phyloP scores from a whole-genome alignment of 2,113 vertebrate genomes.

The Psittacus erithacus region DNA sequence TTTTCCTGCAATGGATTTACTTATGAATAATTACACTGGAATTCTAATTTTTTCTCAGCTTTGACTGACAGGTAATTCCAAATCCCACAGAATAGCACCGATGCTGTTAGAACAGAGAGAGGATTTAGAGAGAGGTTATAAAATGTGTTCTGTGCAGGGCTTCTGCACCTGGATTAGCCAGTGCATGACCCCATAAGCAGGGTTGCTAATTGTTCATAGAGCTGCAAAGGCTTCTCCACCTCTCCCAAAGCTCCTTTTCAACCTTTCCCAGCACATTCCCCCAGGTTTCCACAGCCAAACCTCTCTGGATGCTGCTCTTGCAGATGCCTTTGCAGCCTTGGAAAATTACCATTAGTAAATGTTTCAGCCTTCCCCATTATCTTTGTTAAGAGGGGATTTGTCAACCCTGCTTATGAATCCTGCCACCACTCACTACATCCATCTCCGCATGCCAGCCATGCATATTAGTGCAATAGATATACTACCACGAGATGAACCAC shows the following conservation, averaged over 20 bases:
- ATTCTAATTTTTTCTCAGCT: slow-evolving; percentile 47
- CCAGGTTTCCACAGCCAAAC: not conserved
- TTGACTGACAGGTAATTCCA: slow-evolving; percentile 62
- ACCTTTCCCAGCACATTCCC: not conserved
- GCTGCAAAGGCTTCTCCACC: not conserved
- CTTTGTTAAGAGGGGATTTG: not conserved
- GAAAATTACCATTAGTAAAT: not conserved
- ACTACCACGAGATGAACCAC: not conserved
- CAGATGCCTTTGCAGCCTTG: not conserved
- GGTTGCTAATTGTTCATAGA: slow-evolving; percentile 14
- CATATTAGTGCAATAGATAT: not conserved
- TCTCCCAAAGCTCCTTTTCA: not conserved
- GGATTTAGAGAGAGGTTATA: slow-evolving; percentile 50
- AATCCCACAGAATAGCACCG: slow-evolving; percentile 57
- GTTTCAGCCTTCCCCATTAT: not conserved
- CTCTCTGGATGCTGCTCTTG: not conserved
- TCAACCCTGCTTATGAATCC: slow-evolving; percentile 38
- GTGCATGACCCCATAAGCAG: slow-evolving; percentile 51
- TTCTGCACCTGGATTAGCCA: slow-evolving; percentile 39
- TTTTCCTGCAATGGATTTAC: slow-evolving; percentile 54
- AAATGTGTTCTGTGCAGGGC: slow-evolving; percentile 30
- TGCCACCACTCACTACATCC: not conserved
- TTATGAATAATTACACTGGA: slow-evolving; percentile 63
- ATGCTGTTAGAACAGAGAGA: slow-evolving; percentile 29
- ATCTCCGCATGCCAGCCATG: slow-evolving; percentile 23